Evolutionary conservation across 2,888 invertebrate genomes (phyloP).

Genomic region (Cantharis nigra): DNA sequence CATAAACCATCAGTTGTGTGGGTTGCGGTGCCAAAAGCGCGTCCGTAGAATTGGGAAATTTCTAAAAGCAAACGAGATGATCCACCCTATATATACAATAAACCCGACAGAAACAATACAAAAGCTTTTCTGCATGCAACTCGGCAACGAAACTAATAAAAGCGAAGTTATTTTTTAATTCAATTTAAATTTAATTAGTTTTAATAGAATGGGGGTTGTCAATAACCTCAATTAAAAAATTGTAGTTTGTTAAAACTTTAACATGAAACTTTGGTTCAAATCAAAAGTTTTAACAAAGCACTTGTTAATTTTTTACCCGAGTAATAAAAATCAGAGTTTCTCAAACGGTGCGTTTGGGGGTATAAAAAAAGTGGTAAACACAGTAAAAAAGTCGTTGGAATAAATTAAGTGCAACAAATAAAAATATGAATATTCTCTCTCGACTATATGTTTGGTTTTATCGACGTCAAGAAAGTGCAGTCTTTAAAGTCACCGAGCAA

Average conservation of each 20-base stretch:
- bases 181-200: slow-evolving; percentile 3
- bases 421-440: background rate
- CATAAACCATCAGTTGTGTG: background rate
- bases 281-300: background rate
- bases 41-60: too few relatives aligned
- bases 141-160: background rate
- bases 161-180: background rate
- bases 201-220: slow-evolving; percentile 1
- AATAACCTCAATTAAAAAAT: background rate
- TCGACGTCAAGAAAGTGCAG: background rate
- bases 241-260: background rate
- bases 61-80: too few relatives aligned
- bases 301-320: background rate
- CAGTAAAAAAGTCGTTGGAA: background rate
- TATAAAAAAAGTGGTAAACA: background rate
- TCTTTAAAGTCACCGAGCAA: background rate
- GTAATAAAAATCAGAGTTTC: background rate
- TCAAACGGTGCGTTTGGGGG: background rate
- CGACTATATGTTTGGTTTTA: background rate
- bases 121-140: background rate
- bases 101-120: background rate
- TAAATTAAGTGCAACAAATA: background rate
- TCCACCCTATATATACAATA: background rate
- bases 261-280: background rate
- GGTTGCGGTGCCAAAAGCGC: background rate